Conservation (phyloP, 2,888 invertebrate genomes). For the Drosophila yooni region DNA sequence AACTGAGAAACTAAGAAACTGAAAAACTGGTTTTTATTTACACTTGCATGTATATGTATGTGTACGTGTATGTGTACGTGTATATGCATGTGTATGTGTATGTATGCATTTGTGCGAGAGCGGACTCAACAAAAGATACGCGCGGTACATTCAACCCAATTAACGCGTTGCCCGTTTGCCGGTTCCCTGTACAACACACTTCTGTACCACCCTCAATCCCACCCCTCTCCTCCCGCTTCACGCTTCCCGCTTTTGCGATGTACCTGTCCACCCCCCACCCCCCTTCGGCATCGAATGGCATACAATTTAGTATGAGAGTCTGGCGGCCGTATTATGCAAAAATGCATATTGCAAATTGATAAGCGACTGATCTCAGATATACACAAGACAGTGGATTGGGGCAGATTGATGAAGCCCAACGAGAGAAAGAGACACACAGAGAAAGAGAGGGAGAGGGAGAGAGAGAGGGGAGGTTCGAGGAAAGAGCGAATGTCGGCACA, state of each 20-base stretch:
- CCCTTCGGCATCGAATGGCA: constrained; percentile 41
- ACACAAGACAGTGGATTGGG: not conserved
- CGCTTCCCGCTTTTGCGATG: not conserved
- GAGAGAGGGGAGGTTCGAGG: not conserved
- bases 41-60: constrained; percentile 4
- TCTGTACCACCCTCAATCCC: not conserved
- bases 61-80: not conserved
- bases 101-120: constrained; percentile 16
- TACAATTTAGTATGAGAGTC: constrained; percentile 52
- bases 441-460: not conserved
- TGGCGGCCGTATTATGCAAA: constrained; percentile 69
- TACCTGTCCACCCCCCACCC: not conserved
- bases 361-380: constrained; percentile 58
- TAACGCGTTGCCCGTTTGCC: constrained; percentile 71
- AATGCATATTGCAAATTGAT: constrained; percentile 78
- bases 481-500: constrained; percentile 65
- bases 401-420: constrained; percentile 12
- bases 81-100: constrained; percentile 1
- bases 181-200: not conserved
- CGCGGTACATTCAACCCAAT: constrained; percentile 83
- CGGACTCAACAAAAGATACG: constrained; percentile 58
- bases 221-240: not conserved
- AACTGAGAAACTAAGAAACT: constrained; percentile 32
- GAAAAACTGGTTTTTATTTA: constrained; percentile 60
- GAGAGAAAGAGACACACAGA: not conserved